Conservation (phyloP, 1,140 invertebrate genomes). For the Zophobas atratus region DNA sequence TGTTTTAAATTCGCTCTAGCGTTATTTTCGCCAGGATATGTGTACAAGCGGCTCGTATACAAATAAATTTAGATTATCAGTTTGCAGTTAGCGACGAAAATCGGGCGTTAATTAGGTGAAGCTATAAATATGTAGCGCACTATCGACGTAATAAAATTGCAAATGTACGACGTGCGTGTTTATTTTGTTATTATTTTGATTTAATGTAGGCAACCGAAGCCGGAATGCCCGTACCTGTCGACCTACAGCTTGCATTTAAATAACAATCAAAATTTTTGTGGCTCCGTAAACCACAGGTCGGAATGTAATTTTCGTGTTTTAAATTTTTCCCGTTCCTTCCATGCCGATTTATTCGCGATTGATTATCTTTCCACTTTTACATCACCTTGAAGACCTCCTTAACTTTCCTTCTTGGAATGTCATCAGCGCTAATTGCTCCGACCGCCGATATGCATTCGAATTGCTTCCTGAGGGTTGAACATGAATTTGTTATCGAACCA, state of each 20-base stretch:
- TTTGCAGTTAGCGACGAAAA: too few species aligned
- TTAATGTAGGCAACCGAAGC: not conserved
- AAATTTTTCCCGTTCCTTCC: not conserved
- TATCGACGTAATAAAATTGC: conserved; percentile 1
- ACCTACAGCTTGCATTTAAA: too few species aligned
- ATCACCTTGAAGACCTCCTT: conserved; percentile 8
- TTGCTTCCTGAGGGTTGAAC: conserved; percentile 20
- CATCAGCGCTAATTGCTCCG: conserved; percentile 23
- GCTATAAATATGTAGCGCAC: not conserved
- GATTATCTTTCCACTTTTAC: conserved; percentile 15
- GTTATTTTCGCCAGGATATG: too few species aligned
- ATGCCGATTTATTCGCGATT: not conserved
- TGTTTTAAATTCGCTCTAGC: too few species aligned
- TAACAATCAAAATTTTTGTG: too few species aligned
- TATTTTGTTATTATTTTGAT: not conserved
- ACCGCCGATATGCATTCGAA: conserved; percentile 20
- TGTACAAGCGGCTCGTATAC: too few species aligned
- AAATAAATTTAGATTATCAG: too few species aligned
- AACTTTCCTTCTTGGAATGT: conserved; percentile 27
- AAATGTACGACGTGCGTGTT: conserved; percentile 8
- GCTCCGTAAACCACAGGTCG: too few species aligned
- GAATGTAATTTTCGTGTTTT: not conserved
- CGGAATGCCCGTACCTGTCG: not conserved
- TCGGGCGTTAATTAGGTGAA: not conserved
- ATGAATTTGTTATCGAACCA: conserved; percentile 36